Conservation (phyloP, 1,140 invertebrate species). For the Caenorhabditis inopinata region DNA sequence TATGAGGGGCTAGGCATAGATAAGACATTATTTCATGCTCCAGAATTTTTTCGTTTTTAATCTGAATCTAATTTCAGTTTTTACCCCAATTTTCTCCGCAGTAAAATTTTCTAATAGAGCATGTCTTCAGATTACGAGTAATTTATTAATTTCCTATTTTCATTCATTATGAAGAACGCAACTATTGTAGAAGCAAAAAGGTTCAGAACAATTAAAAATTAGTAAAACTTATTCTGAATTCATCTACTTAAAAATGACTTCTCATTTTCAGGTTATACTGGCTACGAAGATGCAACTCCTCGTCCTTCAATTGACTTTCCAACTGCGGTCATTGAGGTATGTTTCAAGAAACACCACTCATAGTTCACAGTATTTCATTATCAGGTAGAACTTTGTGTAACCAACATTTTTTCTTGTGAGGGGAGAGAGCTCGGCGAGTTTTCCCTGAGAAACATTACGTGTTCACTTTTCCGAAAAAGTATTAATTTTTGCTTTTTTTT, state of each 20-base stretch:
- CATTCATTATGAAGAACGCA: too few species aligned
- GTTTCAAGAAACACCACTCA: too few species aligned
- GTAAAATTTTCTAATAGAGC: too few species aligned
- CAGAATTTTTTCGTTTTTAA: too few species aligned
- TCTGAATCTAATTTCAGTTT: too few species aligned
- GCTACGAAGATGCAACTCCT: constrained; percentile 22
- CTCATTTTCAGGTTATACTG: background rate
- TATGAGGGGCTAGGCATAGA: background rate
- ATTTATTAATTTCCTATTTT: too few species aligned
- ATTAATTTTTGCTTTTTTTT: constrained; percentile 15
- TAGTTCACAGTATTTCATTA: background rate
- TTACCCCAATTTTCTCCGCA: too few species aligned
- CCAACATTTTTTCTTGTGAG: constrained; percentile 8
- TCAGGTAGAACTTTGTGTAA: background rate
- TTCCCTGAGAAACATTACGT: constrained; percentile 30
- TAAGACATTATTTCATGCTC: background rate
- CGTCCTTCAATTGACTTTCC: constrained; percentile 21
- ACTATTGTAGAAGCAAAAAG: too few species aligned
- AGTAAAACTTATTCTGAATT: too few species aligned
- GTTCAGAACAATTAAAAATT: too few species aligned
- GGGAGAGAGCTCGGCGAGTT: background rate
- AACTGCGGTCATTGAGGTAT: constrained; percentile 5
- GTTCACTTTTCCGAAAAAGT: constrained; percentile 28
- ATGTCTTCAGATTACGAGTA: too few species aligned
- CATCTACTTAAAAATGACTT: too few species aligned